These are phyloP conservation scores for Eupithecia exiguata DNA, from an alignment of 2,888 invertebrate species.

Conservation along the genomic window DNA sequence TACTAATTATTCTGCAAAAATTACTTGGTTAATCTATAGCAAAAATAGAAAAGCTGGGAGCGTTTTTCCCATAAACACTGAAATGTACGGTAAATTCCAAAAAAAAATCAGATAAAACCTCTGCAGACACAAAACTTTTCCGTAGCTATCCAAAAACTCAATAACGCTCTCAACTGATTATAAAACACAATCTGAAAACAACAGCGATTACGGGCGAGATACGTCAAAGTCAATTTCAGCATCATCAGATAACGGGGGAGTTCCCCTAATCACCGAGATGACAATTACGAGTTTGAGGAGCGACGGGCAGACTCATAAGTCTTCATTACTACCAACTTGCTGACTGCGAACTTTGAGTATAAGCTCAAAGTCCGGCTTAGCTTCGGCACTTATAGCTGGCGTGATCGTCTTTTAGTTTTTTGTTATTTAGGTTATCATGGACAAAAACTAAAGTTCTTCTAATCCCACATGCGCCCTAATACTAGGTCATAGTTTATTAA, in stretches of 20 bases:
- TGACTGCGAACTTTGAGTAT: conserved; percentile 63
- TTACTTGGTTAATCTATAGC: too few relatives aligned
- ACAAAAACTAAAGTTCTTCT: background rate
- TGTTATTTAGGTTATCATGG: too few relatives aligned
- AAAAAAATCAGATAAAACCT: too few relatives aligned
- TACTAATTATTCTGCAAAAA: too few relatives aligned
- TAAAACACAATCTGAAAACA: conserved; percentile 33
- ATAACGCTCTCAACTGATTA: background rate
- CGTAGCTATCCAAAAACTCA: background rate
- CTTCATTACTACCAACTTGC: conserved; percentile 75
- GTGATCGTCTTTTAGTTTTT: background rate
- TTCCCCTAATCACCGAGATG: conserved; percentile 62
- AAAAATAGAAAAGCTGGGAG: too few relatives aligned
- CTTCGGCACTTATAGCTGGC: background rate
- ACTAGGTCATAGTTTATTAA: too few relatives aligned
- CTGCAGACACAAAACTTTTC: too few relatives aligned
- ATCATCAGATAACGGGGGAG: conserved; percentile 40
- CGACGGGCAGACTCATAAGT: conserved; percentile 76
- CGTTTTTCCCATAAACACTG: too few relatives aligned
- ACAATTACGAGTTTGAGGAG: conserved; percentile 62
- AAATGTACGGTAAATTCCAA: too few relatives aligned
- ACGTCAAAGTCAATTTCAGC: conserved; percentile 46
- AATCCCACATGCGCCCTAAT: background rate
- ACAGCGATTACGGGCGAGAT: conserved; percentile 40
- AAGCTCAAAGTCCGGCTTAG: background rate